Evolutionary conservation across 2,888 invertebrate genomes (phyloP), one percentile per base, ranked within the genome.

Genomic region (Euclidia mi): DNA sequence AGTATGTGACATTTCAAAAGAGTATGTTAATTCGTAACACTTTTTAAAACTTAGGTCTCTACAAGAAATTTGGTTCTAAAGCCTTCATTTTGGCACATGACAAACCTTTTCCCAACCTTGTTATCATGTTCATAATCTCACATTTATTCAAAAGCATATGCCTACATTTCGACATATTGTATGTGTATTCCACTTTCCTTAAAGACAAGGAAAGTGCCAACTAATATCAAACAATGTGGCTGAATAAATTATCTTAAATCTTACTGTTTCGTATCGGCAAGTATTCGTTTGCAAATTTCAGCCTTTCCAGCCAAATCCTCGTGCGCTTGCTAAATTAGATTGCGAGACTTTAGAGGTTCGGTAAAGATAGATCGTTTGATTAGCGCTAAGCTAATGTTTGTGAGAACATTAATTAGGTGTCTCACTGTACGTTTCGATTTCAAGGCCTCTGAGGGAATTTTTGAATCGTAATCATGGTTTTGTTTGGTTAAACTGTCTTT

Each of bases 261-360:
- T n/a, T n/a, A n/a, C n/a, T n/a, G 47, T 71, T 52, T 56, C 31
- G 15, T 37, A 52, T 48, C 15, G 12, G 12, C 52, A 53, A 43
- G 45, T 56, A 32, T 56, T 49, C 37, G 50, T 53, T 60, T 48
- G 57, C 40, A 52, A 52, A 70, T 61, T 53, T 51, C 42, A 40
- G 17, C 1, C 28, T 14, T 51, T 56, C 28, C 40, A 48, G 49
- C 56, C 43, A 43, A 62, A 69, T 50, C 58, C 62, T 65, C 42
- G 64, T 53, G 66, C 56, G 70, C 50, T 58, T 38, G 37, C 43
- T 48, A 55, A 70, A 70, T 71, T 58, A 65, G 57, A 68, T 71
- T 65, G 56, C 51, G 34, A 11, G 29, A 12, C 42, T 50, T 45
- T 10, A 40, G 60, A 41, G 56, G 51, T 11, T 61, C 41, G 40